Evolutionary conservation across 2,888 invertebrate genomes (phyloP), one percentile per base, ranked within the genome.

Genomic region (Chrysopilus asiliformis): DNA sequence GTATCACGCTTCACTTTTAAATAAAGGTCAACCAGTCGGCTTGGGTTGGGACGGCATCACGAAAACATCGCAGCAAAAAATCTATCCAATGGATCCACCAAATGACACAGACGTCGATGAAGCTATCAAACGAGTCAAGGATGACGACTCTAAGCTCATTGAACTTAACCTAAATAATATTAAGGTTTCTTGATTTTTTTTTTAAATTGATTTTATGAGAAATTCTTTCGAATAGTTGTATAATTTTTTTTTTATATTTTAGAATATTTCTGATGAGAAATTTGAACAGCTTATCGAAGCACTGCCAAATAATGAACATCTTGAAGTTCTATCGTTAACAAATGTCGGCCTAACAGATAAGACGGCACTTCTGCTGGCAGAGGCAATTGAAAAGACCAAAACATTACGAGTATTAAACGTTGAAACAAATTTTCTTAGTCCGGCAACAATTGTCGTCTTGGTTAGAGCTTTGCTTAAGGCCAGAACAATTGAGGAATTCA

Each of bases 151-250:
- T 53, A 77, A 76, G 57, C 68, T 91, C 56, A 79, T 79, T 59
- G 87, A 89, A 67, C 77, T 99, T 62, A 99, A 99, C 70, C 87
- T 94, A 74, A 99, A 99, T 72, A 99, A 99, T 69, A 97, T 99
- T 69, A 94, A 90, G 79, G 95, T 94, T 60, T 51, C 50, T 9
- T 28, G 6, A 9, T 14, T 7, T 28, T 12, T 9, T n/a, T n/a
- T n/a, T n/a, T n/a, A n/a, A n/a, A n/a, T n/a, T n/a, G n/a, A n/a
- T n/a, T n/a, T n/a, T n/a, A n/a, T n/a, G n/a, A 26, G 13, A 26
- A 8, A 26, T 12, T 26, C n/a, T 6, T 26, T 26, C 19, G n/a
- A 31, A 31, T 12, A 31, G n/a, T n/a, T n/a, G n/a, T n/a, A n/a
- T n/a, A n/a, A n/a, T n/a, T n/a, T n/a, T 43, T 22, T 24, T 20